Conservation (phyloP, 2,888 invertebrate genomes). For the Notodonta dromedarius region DNA sequence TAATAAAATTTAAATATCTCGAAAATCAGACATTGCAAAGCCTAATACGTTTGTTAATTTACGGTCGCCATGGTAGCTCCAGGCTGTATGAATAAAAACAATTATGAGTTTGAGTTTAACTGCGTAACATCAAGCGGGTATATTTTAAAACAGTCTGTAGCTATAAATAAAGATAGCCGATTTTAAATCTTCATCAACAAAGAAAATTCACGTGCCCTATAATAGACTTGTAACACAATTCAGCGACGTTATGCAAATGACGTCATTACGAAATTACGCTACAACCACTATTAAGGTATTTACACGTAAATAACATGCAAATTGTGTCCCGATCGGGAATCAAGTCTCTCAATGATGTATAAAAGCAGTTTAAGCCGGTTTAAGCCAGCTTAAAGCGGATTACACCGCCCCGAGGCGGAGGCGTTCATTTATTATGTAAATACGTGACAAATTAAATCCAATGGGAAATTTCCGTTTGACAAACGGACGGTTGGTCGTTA, state of each 20-base stretch:
- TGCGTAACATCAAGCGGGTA: too few species aligned
- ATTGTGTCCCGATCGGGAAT: constrained; percentile 79
- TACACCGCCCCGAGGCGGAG: constrained; percentile 69
- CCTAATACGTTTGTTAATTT: too few species aligned
- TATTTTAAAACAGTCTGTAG: too few species aligned
- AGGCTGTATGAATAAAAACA: too few species aligned
- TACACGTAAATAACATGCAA: constrained; percentile 75
- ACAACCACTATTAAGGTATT: constrained; percentile 72
- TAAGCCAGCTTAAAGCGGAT: constrained; percentile 70
- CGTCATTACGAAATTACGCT: constrained; percentile 58
- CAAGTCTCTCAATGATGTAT: constrained; percentile 82
- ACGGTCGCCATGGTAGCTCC: too few species aligned
- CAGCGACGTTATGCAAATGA: constrained; percentile 50
- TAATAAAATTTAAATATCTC: too few species aligned
- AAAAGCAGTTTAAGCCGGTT: constrained; percentile 75
- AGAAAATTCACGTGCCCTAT: background rate
- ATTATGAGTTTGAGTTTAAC: too few species aligned
- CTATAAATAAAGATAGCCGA: too few species aligned
- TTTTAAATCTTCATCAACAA: background rate
- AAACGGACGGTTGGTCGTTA: constrained; percentile 67
- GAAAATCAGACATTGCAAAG: too few species aligned
- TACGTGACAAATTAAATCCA: constrained; percentile 83
- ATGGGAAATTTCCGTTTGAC: constrained; percentile 78
- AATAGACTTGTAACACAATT: constrained; percentile 11
- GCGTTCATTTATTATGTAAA: constrained; percentile 84